A percentile compares a stretch with the other conserved stretches of the same genome.
Conservation (phyloP, 92 coral and sea anemone species). For the Umimayanthus chanpuru region DNA sequence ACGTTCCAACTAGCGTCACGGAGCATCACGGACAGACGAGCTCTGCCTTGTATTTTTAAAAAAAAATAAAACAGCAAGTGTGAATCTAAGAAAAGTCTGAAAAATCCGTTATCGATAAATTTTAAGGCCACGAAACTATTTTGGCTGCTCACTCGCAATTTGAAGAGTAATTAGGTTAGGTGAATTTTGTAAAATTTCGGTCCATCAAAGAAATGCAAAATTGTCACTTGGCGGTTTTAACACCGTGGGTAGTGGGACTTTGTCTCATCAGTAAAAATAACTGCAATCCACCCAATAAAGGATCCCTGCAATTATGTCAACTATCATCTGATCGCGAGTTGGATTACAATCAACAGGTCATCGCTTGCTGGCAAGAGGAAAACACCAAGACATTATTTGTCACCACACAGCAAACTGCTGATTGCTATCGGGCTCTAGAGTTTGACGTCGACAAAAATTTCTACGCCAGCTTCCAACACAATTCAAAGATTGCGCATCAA, state of each 20-base stretch:
- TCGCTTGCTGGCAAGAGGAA: conserved; percentile 24
- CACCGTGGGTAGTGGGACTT: conserved; percentile 29
- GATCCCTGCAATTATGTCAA: conserved; percentile 19
- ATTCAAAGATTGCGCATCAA: neutral
- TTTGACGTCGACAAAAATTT: neutral
- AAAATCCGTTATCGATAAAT: neutral
- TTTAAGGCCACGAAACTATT: neutral
- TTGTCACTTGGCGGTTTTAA: conserved; percentile 28
- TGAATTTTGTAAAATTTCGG: neutral
- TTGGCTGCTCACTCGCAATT: neutral
- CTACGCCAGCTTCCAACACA: neutral
- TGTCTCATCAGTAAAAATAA: conserved; percentile 26
- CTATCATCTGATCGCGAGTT: conserved; percentile 43
- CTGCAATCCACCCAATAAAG: conserved; percentile 2
- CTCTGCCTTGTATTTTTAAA: neutral
- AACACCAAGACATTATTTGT: neutral
- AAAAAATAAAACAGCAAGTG: too few relatives aligned
- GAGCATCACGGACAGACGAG: conserved; percentile 1
- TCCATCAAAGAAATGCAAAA: conserved; percentile 6
- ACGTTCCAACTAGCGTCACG: neutral
- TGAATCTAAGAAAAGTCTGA: too few relatives aligned
- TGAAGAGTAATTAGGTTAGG: neutral
- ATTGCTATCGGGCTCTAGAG: neutral
- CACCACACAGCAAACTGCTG: neutral
- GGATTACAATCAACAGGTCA: conserved; percentile 48